These are phyloP conservation scores for Myotis pilosus DNA, from an alignment of 2,797 vertebrate genomes.

Conservation along the genomic window DNA sequence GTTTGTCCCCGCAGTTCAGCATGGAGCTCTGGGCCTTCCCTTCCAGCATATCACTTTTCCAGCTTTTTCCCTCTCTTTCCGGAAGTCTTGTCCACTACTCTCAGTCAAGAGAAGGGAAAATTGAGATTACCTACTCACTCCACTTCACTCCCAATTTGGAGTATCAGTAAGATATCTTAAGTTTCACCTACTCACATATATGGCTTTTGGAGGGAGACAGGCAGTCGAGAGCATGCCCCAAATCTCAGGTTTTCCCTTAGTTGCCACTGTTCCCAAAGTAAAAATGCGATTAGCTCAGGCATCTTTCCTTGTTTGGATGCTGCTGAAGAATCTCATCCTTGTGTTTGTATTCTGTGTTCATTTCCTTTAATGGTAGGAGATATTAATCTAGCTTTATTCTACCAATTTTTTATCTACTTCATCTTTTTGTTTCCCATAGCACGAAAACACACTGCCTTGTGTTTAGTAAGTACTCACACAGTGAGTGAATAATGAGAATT, in stretches of 20 bases:
- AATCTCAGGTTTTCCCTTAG: not conserved
- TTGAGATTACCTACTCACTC: not conserved
- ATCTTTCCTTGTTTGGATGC: not conserved
- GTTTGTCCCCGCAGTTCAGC: not conserved
- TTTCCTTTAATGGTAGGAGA: conserved; percentile 49
- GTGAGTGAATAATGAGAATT: conserved; percentile 7
- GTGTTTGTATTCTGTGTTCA: conserved; percentile 14
- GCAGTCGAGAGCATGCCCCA: not conserved
- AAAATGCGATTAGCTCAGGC: not conserved
- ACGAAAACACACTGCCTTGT: not conserved
- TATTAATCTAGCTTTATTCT: conserved; percentile 42
- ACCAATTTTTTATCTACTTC: conserved; percentile 12
- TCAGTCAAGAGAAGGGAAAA: conserved; percentile 38
- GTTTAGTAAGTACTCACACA: not conserved
- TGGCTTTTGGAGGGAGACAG: not conserved
- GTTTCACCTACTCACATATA: not conserved
- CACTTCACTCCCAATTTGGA: not conserved
- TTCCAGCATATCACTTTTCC: not conserved
- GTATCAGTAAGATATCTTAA: conserved; percentile 4
- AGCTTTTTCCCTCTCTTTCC: conserved; percentile 6
- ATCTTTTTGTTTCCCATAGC: not conserved
- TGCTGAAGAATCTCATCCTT: not conserved
- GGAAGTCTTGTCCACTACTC: conserved; percentile 27
- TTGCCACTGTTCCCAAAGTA: not conserved
- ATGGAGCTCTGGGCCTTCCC: not conserved